Evolutionary conservation across 2,113 vertebrate genomes (phyloP).

Genomic region (Theropithecus gelada): DNA sequence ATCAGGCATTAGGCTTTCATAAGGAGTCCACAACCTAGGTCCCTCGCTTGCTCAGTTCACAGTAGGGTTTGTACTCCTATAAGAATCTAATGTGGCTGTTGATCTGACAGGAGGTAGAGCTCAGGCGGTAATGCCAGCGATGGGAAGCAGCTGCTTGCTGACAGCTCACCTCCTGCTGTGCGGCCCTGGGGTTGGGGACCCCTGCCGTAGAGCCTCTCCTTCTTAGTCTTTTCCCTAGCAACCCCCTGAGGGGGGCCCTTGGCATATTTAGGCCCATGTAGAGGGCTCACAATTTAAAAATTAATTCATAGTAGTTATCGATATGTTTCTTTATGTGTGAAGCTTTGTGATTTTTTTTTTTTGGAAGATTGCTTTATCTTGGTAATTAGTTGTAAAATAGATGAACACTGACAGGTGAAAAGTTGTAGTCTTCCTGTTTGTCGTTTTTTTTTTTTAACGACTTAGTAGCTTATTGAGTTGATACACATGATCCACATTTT

Average conservation of each 20-base stretch:
- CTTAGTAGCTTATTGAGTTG: background rate
- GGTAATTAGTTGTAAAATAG: conserved; percentile 1
- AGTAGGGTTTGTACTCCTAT: too few species aligned
- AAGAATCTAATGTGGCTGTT: too few species aligned
- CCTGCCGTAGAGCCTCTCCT: background rate
- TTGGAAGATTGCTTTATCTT: background rate
- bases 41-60: too few species aligned
- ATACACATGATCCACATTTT: background rate
- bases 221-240: background rate
- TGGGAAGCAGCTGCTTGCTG: too few species aligned
- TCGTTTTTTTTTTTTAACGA: background rate
- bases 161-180: too few species aligned
- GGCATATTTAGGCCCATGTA: background rate
- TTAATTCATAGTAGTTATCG: background rate
- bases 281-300: background rate
- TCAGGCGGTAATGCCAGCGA: too few species aligned
- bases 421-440: background rate
- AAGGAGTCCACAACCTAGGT: too few species aligned
- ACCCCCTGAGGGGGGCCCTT: background rate
- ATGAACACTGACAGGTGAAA: background rate
- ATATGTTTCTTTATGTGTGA: background rate
- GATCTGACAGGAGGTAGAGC: too few species aligned
- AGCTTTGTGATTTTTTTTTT: conserved; percentile 21
- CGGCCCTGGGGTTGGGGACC: too few species aligned
- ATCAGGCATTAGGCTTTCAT: too few species aligned